Evolutionary conservation across 2,888 invertebrate species (phyloP).

Genomic region (Phaonia tiefii): DNA sequence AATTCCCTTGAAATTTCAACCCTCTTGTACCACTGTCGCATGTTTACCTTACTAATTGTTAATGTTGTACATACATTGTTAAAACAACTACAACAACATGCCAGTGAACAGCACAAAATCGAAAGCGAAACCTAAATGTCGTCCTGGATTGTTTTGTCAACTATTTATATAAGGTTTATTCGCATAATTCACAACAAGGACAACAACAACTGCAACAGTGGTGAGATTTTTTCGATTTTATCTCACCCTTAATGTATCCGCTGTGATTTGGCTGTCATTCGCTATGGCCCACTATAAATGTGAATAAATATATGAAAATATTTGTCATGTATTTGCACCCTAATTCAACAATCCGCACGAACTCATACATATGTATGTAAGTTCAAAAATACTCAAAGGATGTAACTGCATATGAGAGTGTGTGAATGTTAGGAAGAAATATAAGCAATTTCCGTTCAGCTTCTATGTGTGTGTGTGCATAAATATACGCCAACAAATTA

Average conservation of each 20-base stretch:
- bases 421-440: not conserved
- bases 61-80: conserved; percentile 51
- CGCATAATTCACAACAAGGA: conserved; percentile 28
- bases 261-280: conserved; percentile 53
- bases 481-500: conserved; percentile 80
- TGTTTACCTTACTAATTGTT: conserved; percentile 47
- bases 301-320: conserved; percentile 77
- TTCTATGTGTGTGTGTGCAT: not conserved
- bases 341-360: conserved; percentile 67
- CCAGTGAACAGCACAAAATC: conserved; percentile 68
- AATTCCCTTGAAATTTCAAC: not conserved
- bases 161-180: conserved; percentile 58
- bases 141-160: conserved; percentile 60
- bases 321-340: conserved; percentile 77
- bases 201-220: conserved; percentile 11
- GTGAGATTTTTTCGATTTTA: conserved; percentile 11
- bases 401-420: not conserved
- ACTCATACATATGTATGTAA: conserved; percentile 5
- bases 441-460: conserved; percentile 3
- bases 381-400: not conserved
- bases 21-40: conserved; percentile 44
- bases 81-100: conserved; percentile 72
- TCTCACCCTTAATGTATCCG: conserved; percentile 61
- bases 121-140: conserved; percentile 27
- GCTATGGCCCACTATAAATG: conserved; percentile 71